Base-by-base conservation (phyloP, 2,888 invertebrate genomes). In the Euproctis similis region DNA sequence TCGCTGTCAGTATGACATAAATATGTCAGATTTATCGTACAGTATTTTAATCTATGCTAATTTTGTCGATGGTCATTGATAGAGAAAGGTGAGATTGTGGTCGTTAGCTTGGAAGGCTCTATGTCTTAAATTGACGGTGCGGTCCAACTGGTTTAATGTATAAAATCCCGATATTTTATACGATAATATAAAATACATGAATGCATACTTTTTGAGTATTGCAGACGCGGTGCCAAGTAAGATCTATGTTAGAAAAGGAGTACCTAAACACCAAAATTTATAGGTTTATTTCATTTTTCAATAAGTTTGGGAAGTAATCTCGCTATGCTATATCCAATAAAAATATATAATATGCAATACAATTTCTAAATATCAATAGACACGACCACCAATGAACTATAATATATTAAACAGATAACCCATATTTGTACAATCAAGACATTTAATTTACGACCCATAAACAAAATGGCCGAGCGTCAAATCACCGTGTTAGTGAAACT, bases 401-500 rank as follows among this genome's bases (percentile, higher is more conserved):
- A n/a, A n/a, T n/a, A n/a, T n/a, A n/a, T n/a, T n/a, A n/a, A n/a
- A n/a, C n/a, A n/a, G n/a, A n/a, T n/a, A n/a, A n/a, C n/a, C n/a
- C 37, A 31, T 35, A 35, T 39, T 34, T 40, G 31, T 35, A 43
- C 29, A 39, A 29, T 30, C 31, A 10, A 30, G 25, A 46, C 28
- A 20, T 33, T 41, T 6, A 39, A 46, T 34, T 34, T 46, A 46
- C 29, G 24, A 7, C 24, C 39, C 47, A 44, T 46, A 46, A 46
- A 47, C 28, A 34, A 22, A 12, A 47, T 45, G 38, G 43, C 33
- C 27, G 17, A 10, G 14, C 24, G 35, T 36, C 39, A 46, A 39
- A 36, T 36, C 26, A 22, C 18, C 25, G 32, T 43, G 41, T 43
- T 42, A 36, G 19, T 38, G n/a, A n/a, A n/a, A n/a, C n/a, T n/a